A percentile compares a stretch with the other conserved stretches of the same genome.
Conservation (phyloP, 2,888 invertebrate genomes). For the Tetrapedia diversipes region DNA sequence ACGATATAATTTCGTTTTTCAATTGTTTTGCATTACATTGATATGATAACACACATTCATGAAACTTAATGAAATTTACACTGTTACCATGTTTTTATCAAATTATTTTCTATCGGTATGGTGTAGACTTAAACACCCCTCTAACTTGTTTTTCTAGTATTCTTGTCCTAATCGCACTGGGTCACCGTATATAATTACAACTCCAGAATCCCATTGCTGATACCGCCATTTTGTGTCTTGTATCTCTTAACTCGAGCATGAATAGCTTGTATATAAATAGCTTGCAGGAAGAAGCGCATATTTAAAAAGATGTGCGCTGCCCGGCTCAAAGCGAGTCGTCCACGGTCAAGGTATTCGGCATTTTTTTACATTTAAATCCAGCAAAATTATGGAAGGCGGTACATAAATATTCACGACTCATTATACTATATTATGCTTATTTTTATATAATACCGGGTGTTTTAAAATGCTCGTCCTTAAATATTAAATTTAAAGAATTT, state of each 20-base stretch:
- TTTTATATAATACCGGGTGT: too few relatives aligned
- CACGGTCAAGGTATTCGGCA: slow-evolving; percentile 49
- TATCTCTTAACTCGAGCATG: slow-evolving; percentile 12
- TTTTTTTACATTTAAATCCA: slow-evolving; percentile 51
- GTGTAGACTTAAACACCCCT: not conserved
- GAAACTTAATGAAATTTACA: too few relatives aligned
- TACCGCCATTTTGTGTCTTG: slow-evolving; percentile 8
- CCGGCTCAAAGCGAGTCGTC: slow-evolving; percentile 24
- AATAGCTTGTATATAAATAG: slow-evolving; percentile 18
- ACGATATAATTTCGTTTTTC: too few relatives aligned
- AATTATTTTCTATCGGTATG: not conserved
- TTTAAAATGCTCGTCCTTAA: too few relatives aligned
- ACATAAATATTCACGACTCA: slow-evolving; percentile 20
- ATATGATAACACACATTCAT: too few relatives aligned
- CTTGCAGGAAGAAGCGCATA: slow-evolving; percentile 8
- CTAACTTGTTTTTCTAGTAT: not conserved
- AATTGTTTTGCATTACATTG: too few relatives aligned
- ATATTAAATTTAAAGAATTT: too few relatives aligned
- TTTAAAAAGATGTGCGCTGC: slow-evolving; percentile 26
- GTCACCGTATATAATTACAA: slow-evolving; percentile 37
- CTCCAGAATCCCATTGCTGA: slow-evolving; percentile 18
- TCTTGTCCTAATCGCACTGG: slow-evolving; percentile 24
- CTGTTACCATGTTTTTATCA: too few relatives aligned
- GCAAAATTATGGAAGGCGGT: not conserved
- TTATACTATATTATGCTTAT: not conserved